phyloP scores from a whole-genome alignment of 2,888 invertebrate genomes.

The Polydrusus cervinus region DNA sequence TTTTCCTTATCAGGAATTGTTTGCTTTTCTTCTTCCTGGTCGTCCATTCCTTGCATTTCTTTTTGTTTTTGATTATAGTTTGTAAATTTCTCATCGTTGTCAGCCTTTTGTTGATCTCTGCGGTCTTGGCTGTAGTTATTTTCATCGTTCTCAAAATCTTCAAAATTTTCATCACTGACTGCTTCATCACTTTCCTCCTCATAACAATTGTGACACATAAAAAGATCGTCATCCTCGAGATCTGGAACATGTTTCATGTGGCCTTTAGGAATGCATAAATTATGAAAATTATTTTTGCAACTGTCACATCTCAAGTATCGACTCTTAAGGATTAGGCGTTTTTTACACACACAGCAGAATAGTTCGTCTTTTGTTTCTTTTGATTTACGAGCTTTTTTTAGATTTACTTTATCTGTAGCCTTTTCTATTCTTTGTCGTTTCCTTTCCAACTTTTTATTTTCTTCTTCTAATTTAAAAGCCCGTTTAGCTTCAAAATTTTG shows the following conservation, averaged over 20 bases:
- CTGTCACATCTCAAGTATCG: slow-evolving; percentile 21
- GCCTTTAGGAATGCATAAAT: slow-evolving; percentile 1
- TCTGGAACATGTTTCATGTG: slow-evolving; percentile 15
- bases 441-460: slow-evolving; percentile 33
- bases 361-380: slow-evolving; percentile 10
- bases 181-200: slow-evolving; percentile 7
- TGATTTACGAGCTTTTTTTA: slow-evolving; percentile 5
- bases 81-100: slow-evolving; percentile 1
- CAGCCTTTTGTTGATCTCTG: slow-evolving; percentile 3
- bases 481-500: slow-evolving; percentile 37
- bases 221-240: slow-evolving; percentile 9
- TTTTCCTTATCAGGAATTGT: no score
- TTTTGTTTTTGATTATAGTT: slow-evolving; percentile 1
- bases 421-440: slow-evolving; percentile 27
- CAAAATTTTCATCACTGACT: slow-evolving; percentile 1
- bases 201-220: slow-evolving; percentile 13
- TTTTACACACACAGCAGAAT: background rate
- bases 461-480: slow-evolving; percentile 27
- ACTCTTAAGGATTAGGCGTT: slow-evolving; percentile 18
- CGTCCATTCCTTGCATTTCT: background rate
- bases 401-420: slow-evolving; percentile 8
- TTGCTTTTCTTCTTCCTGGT: slow-evolving; percentile 1
- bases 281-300: slow-evolving; percentile 22
- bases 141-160: background rate
- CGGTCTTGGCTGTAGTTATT: background rate